Conservation (phyloP, 37 sponge, comb jelly and placozoan genomes). For the Crambe crambe region DNA sequence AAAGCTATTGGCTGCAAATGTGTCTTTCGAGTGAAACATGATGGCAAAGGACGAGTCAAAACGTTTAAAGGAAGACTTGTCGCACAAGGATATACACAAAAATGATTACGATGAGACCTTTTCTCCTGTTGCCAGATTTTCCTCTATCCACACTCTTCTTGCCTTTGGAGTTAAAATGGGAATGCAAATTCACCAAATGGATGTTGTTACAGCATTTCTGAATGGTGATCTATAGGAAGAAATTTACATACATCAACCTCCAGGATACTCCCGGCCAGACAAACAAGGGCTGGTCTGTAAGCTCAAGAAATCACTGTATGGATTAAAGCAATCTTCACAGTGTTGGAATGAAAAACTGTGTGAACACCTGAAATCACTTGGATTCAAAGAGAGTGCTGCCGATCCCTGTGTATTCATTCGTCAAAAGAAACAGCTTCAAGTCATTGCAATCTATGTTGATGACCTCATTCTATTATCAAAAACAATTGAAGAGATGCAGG, state of each 20-base stretch:
- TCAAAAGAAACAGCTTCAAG: neutral
- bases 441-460: constrained; percentile 46
- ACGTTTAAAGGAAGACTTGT: constrained; percentile 44
- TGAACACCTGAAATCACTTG: neutral
- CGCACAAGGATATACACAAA: constrained; percentile 30
- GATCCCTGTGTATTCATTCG: constrained; percentile 36
- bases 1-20: constrained; percentile 46
- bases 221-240: too few species aligned
- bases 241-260: too few species aligned
- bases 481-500: constrained; percentile 19
- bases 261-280: too few species aligned
- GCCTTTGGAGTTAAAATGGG: too few species aligned
- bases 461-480: constrained; percentile 10
- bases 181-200: too few species aligned
- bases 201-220: too few species aligned
- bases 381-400: constrained; percentile 1
- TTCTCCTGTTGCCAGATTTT: too few species aligned
- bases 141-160: too few species aligned
- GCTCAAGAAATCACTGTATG: too few species aligned
- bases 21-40: constrained; percentile 37
- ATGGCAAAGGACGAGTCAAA: constrained; percentile 22
- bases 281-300: too few species aligned
- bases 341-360: neutral
- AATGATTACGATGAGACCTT: constrained; percentile 2
- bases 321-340: constrained; percentile 15